A percentile compares a stretch with the other conserved stretches of the same genome.
Evolutionary conservation across 2,113 vertebrate species (phyloP).

Genomic region (Stercorarius parasiticus): DNA sequence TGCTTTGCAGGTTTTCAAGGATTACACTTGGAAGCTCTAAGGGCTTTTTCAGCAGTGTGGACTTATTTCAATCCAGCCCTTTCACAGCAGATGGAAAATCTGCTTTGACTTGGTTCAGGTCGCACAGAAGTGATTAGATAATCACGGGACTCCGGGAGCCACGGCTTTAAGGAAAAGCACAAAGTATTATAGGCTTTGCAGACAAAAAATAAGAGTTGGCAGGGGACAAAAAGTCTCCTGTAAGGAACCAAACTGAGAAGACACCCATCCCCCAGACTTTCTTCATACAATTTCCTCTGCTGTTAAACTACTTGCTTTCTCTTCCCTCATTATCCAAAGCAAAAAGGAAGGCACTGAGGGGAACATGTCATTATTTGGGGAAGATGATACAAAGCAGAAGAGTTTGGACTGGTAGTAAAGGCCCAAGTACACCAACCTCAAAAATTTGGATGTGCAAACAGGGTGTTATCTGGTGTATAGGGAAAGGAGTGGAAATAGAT

Average conservation of each 20-base stretch:
- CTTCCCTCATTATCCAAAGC: background rate
- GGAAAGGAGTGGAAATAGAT: background rate
- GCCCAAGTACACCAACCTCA: background rate
- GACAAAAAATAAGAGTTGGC: background rate
- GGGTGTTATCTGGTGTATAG: background rate
- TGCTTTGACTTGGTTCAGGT: background rate
- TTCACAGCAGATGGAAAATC: background rate
- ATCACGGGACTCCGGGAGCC: background rate
- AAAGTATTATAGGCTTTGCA: background rate
- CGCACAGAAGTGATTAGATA: background rate
- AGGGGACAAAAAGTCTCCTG: background rate
- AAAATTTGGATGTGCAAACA: background rate
- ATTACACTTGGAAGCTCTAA: background rate
- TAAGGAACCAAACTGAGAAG: background rate
- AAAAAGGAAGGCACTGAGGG: background rate
- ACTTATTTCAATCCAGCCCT: background rate
- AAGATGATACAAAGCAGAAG: background rate
- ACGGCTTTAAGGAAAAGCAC: background rate
- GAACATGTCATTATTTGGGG: background rate
- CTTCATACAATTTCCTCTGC: background rate
- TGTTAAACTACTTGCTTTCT: background rate
- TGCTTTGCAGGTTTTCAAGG: background rate
- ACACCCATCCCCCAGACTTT: background rate
- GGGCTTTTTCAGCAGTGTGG: background rate
- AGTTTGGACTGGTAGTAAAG: background rate